phyloP scores from a whole-genome alignment of 2,113 vertebrate genomes.

The Motacilla tschutschensis region DNA sequence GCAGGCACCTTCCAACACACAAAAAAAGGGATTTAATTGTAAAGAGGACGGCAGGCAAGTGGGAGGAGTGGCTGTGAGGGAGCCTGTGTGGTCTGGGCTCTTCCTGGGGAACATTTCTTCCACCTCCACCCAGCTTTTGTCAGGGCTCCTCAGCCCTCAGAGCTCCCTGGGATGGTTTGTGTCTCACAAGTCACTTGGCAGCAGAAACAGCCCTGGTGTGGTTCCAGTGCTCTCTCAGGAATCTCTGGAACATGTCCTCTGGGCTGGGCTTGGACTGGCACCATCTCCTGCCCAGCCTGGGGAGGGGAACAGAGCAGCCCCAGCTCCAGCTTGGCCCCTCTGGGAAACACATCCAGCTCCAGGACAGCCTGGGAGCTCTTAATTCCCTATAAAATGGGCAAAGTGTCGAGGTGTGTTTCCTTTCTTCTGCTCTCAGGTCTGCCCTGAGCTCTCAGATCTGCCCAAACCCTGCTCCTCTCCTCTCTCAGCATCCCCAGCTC shows the following conservation, averaged over 20 bases:
- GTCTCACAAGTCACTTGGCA: neutral
- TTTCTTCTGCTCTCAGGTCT: neutral
- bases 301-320: neutral
- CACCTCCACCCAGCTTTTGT: neutral
- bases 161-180: neutral
- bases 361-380: neutral
- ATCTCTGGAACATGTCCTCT: neutral
- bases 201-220: neutral
- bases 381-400: neutral
- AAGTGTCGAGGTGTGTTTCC: rapidly evolving
- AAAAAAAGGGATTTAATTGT: neutral
- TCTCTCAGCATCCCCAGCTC: neutral
- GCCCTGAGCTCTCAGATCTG: neutral
- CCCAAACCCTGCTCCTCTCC: neutral
- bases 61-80: neutral
- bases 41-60: neutral
- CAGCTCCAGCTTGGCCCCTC: neutral
- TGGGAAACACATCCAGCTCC: neutral
- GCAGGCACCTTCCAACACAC: neutral
- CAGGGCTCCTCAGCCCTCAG: neutral
- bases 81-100: rapidly evolving
- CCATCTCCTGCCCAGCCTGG: neutral
- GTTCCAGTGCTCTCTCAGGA: neutral
- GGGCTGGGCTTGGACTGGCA: neutral
- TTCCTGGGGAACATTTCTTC: neutral